Conservation (phyloP, 2,888 invertebrate species). For the Stenotaenia linearis region DNA sequence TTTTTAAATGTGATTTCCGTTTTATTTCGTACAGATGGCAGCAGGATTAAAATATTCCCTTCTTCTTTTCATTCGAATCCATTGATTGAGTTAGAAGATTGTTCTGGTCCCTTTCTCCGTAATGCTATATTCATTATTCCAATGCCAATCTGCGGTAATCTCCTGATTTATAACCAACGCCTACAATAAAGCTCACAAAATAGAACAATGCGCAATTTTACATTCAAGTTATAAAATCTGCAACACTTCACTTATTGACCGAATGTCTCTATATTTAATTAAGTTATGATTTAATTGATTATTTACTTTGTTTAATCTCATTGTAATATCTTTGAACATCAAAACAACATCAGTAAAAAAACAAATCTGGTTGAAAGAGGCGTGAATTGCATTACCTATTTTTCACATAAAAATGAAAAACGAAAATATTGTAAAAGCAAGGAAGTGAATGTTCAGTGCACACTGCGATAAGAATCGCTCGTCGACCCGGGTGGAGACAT, state of each 20-base stretch:
- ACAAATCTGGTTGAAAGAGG: too few relatives aligned
- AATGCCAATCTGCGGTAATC: constrained; percentile 3
- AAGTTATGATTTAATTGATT: background rate
- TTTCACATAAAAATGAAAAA: background rate
- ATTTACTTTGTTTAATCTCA: background rate
- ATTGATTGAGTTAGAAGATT: constrained; percentile 6
- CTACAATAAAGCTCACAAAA: background rate
- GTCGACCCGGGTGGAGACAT: background rate
- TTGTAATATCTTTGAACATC: too few relatives aligned
- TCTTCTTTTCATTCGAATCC: background rate
- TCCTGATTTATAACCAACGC: constrained; percentile 15
- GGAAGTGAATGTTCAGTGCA: background rate
- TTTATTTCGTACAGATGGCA: constrained; percentile 3
- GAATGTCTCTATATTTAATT: background rate
- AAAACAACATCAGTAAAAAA: too few relatives aligned
- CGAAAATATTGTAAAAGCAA: background rate
- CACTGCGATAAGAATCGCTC: background rate
- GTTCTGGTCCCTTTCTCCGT: background rate
- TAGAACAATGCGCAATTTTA: background rate
- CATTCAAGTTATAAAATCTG: background rate
- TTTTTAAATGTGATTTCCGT: background rate
- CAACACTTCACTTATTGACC: background rate
- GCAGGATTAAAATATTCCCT: constrained; percentile 13
- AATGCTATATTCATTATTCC: constrained; percentile 7
- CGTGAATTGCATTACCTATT: too few relatives aligned